Evolutionary conservation across 2,113 vertebrate genomes (phyloP).

Genomic region (Clupea harengus): DNA sequence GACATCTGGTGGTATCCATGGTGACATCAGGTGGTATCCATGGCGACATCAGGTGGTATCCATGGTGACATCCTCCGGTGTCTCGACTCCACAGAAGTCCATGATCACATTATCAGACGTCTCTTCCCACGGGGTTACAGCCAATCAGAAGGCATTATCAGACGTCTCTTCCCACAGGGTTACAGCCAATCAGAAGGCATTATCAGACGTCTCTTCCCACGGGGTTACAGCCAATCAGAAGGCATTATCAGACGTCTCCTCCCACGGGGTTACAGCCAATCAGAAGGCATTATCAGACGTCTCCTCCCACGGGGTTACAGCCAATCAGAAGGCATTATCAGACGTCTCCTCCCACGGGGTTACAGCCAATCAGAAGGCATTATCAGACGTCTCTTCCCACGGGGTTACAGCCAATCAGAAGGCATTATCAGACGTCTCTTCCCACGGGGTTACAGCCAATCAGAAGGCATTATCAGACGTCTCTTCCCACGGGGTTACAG

Average conservation of each 20-base stretch:
- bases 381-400: neutral
- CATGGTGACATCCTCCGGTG: no score
- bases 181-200: conserved; percentile 55
- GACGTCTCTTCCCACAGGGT: neutral
- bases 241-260: conserved; percentile 38
- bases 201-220: neutral
- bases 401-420: conserved; percentile 47
- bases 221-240: conserved; percentile 47
- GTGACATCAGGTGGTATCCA: neutral
- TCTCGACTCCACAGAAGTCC: neutral
- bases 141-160: no score
- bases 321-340: conserved; percentile 58
- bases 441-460: conserved; percentile 26
- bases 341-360: neutral
- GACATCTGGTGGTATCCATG: neutral
- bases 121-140: neutral
- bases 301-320: neutral
- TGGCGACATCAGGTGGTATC: neutral
- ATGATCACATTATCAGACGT: conserved; percentile 17
- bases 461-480: conserved; percentile 55
- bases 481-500: neutral
- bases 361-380: conserved; percentile 55
- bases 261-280: conserved; percentile 26
- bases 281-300: conserved; percentile 55
- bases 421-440: conserved; percentile 38